Evolutionary conservation across 2,888 invertebrate genomes (phyloP), one percentile per base, ranked within the genome.

Genomic region (Aspidiotus destructor): DNA sequence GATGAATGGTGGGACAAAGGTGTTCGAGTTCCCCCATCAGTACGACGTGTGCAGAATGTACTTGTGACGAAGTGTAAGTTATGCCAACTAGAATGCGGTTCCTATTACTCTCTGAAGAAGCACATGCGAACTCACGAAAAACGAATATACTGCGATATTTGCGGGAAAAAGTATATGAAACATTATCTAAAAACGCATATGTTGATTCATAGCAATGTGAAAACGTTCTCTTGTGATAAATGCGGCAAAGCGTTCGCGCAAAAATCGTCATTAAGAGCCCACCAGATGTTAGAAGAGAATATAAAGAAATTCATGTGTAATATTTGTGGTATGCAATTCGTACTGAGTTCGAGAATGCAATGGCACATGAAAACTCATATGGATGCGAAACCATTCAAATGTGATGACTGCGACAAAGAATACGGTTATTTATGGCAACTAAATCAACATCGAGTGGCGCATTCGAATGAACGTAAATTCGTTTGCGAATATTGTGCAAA

Each of bases 241-340:
- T 67, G 67, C 52, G 44, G 40, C 13, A 67, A 52, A 42, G 44
- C 10, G 40, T 67, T 67, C 60, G 13, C 52, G n/a, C 48, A 40
- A 8, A 40, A 44, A 28, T 16, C 44, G 7, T 42, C n/a, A n/a
- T 44, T 58, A 9, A 40, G 60, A 7, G 9, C 42, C 11, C 67
- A 67, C 48, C 41, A 67, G 44, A 11, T 58, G 11, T 15, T 17
- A 2, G 58, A 67, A 13, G 9, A 16, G 0, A 60, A 60, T 28
- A 15, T 48, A n/a, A 41, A 44, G 41, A 9, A 44, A 5, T 60
- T 60, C 60, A 52, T 67, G 58, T 67, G 67, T 52, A 58, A 67
- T 15, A 8, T 15, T 1, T 67, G 67, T 41, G 67, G 67, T 13
- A 10, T 16, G 11, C 16, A n/a, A 13, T 67, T 67, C 28, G 52